Evolutionary conservation across 2,888 invertebrate genomes (phyloP).

Genomic region (Caenorhabditis sp.): DNA sequence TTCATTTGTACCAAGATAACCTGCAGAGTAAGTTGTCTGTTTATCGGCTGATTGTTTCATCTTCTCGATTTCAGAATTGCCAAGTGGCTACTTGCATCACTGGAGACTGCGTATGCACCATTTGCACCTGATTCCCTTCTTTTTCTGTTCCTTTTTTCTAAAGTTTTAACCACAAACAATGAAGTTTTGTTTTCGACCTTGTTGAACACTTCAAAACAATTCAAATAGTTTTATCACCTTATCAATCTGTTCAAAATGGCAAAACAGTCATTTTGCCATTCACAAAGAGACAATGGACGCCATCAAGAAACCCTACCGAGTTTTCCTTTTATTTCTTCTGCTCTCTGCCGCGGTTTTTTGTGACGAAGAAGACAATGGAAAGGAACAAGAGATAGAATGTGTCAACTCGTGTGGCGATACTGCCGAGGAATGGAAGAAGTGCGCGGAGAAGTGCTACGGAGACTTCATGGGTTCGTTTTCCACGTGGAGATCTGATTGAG

Average conservation of each 20-base stretch:
- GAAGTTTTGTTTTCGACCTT: too few relatives aligned
- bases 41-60: not conserved
- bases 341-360: not conserved
- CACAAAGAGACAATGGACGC: not conserved
- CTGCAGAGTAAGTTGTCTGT: constrained; percentile 53
- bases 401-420: constrained; percentile 32
- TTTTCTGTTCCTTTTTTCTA: not conserved
- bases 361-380: constrained; percentile 12
- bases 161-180: not conserved
- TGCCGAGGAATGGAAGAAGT: constrained; percentile 42
- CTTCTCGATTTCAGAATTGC: constrained; percentile 66
- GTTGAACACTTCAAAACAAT: constrained; percentile 10
- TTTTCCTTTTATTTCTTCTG: not conserved
- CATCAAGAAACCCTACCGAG: constrained; percentile 2
- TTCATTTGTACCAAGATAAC: constrained; percentile 52
- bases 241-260: not conserved
- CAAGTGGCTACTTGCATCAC: constrained; percentile 55
- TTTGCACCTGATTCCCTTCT: constrained; percentile 38
- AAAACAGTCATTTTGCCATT: constrained; percentile 1
- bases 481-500: too few relatives aligned
- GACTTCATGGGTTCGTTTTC: constrained; percentile 36
- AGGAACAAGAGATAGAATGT: constrained; percentile 42
- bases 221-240: not conserved
- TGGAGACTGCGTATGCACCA: constrained; percentile 63
- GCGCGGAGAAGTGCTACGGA: constrained; percentile 21